These are phyloP conservation scores for Dexiosoma caninum DNA, from an alignment of 2,888 invertebrate genomes.

Conservation along the genomic window DNA sequence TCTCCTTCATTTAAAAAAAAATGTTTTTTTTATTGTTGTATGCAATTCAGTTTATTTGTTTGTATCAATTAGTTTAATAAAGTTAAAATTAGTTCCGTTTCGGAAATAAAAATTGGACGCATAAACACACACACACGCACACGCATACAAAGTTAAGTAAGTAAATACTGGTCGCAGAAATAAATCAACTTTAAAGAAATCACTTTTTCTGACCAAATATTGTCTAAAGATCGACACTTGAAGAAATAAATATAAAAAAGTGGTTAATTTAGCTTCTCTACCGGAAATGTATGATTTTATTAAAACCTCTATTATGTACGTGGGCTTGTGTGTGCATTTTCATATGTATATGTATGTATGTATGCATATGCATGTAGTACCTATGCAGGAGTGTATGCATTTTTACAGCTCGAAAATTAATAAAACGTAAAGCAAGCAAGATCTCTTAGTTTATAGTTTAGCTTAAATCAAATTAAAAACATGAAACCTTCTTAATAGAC, in stretches of 20 bases:
- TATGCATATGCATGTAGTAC: neutral
- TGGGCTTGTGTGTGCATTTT: neutral
- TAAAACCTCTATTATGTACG: constrained; percentile 28
- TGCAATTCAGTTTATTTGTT: constrained; percentile 5
- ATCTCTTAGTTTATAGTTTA: constrained; percentile 33
- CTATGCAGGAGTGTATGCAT: neutral
- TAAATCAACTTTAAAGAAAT: neutral
- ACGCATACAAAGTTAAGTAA: neutral
- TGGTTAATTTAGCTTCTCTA: constrained; percentile 29
- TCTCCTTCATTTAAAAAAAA: constrained; percentile 42
- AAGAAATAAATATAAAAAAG: neutral
- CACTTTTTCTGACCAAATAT: constrained; percentile 8
- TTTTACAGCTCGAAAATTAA: constrained; percentile 3
- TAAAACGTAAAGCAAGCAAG: constrained; percentile 14
- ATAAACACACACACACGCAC: no score
- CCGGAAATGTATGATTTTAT: constrained; percentile 59
- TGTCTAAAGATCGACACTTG: constrained; percentile 39
- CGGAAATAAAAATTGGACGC: constrained; percentile 54
- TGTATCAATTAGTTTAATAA: constrained; percentile 60
- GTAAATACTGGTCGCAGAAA: no score
- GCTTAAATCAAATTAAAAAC: constrained; percentile 29
- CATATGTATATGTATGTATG: no score
- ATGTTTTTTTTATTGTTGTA: neutral
- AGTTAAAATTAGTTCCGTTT: constrained; percentile 61
- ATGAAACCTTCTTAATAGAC: constrained; percentile 3